Evolutionary conservation across 2,797 vertebrate genomes (phyloP), one percentile per base, ranked within the genome.

Genomic region (Thamnophis elegans): DNA sequence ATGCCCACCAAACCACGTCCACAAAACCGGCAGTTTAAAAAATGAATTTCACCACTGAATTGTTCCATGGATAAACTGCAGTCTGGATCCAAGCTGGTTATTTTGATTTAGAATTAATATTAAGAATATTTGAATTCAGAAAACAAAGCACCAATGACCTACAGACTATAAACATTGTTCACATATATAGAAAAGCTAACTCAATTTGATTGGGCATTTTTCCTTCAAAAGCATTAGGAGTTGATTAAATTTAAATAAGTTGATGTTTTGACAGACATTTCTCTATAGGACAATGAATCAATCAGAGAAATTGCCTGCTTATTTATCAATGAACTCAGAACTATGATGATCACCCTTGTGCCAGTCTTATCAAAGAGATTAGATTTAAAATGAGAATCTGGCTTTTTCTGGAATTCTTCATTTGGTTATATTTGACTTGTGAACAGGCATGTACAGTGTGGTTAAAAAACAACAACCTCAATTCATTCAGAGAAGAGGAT

Each of bases 201-300:
- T 90, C 88, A 53, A 89, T 14, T 90, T 92, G 91, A 94, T 93
- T 91, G 42, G 22, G 93, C 89, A 54, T 90, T 94, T 90, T 94
- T 96, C 94, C 73, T 92, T 91, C 88, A 93, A 94, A 91, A 95
- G 92, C 53, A 90, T 94, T 91, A 93, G 91, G 28, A 65, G 14
- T 93, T 62, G 90, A 28, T 95, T 94, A 53, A 1, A 0, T 93
- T 95, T 86, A 95, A 55, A 91, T 95, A 95, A 92, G 89, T 93
- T 78, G 90, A 92, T 95, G 88, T 94, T 96, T 91, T 95, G 94
- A 94, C 92, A 96, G 85, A 22, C 87, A 47, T 92, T 87, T 65
- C 51, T 94, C 92, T 94, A 94, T 18, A 78, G 91, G 94, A 94
- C 47, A 95, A 94, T 85, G 92, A 94, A 94, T 78, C 92, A 55